These are phyloP conservation scores for Venustaconcha ellipsiformis DNA, from an alignment of 1,140 invertebrate genomes.

Conservation along the genomic window DNA sequence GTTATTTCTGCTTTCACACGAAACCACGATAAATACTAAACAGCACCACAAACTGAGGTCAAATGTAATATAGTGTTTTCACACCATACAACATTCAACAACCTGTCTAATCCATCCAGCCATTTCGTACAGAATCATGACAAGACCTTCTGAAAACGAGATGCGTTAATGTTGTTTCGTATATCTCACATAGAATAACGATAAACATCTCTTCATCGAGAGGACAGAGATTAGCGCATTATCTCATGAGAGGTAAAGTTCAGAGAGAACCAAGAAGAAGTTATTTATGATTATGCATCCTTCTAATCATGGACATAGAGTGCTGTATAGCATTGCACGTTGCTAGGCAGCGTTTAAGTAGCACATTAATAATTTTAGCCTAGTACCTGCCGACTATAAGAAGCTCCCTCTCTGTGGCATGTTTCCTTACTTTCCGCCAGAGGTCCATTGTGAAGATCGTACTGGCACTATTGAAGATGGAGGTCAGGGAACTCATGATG, in stretches of 20 bases:
- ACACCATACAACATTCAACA: background rate
- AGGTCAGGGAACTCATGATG: constrained; percentile 73
- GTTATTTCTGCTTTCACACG: constrained; percentile 1
- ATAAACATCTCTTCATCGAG: too few relatives aligned
- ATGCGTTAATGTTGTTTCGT: too few relatives aligned
- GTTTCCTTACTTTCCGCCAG: constrained; percentile 68
- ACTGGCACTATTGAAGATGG: constrained; percentile 73
- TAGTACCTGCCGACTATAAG: constrained; percentile 71
- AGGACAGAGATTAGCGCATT: too few relatives aligned
- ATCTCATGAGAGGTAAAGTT: too few relatives aligned
- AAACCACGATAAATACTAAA: background rate
- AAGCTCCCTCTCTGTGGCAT: constrained; percentile 69
- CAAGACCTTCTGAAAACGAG: too few relatives aligned
- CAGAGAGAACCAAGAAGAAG: too few relatives aligned
- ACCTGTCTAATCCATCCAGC: background rate
- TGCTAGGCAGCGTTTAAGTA: too few relatives aligned
- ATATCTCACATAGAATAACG: too few relatives aligned
- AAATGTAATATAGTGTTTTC: background rate
- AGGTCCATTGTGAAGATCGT: constrained; percentile 75
- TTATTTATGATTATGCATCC: too few relatives aligned
- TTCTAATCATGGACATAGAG: too few relatives aligned
- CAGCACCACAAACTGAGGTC: background rate
- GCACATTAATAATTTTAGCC: background rate
- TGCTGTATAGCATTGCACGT: too few relatives aligned
- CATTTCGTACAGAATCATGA: background rate